Conservation (phyloP, 2,888 invertebrate genomes). For the Drosophila demipolita region DNA sequence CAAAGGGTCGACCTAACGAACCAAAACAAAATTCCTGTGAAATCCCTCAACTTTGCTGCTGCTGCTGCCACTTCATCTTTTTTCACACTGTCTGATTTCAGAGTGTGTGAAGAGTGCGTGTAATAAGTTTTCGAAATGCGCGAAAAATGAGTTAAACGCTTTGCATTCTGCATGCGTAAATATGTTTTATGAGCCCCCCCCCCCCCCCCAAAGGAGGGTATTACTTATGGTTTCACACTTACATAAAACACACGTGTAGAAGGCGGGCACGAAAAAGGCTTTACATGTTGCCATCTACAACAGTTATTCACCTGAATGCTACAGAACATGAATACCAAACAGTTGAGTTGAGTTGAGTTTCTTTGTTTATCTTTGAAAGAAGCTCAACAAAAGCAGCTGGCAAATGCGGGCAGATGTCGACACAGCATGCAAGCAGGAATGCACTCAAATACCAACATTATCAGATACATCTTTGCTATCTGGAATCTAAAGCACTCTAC, state of each 20-base stretch:
- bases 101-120: conserved; percentile 1
- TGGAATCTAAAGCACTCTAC: neutral
- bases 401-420: neutral
- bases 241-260: conserved; percentile 12
- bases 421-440: too few species aligned
- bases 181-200: conserved; percentile 44
- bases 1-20: conserved; percentile 1
- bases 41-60: conserved; percentile 18
- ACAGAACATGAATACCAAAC: conserved; percentile 8
- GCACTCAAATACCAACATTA: neutral
- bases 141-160: conserved; percentile 41
- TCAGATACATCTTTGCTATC: neutral
- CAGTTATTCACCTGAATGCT: neutral
- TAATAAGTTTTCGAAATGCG: conserved; percentile 15
- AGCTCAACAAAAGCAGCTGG: neutral
- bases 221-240: conserved; percentile 51
- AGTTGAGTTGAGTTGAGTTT: conserved; percentile 8
- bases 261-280: conserved; percentile 43
- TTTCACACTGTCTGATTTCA: conserved; percentile 1
- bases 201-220: conserved; percentile 4
- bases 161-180: conserved; percentile 37
- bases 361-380: neutral
- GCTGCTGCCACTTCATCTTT: neutral
- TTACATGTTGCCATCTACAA: conserved; percentile 29
- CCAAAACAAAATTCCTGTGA: conserved; percentile 22